Percentiles rank a stretch among this genome's conserved stretches.
Conservation (phyloP, 2,797 vertebrate genomes). For the Alcedo quadribrachys region DNA sequence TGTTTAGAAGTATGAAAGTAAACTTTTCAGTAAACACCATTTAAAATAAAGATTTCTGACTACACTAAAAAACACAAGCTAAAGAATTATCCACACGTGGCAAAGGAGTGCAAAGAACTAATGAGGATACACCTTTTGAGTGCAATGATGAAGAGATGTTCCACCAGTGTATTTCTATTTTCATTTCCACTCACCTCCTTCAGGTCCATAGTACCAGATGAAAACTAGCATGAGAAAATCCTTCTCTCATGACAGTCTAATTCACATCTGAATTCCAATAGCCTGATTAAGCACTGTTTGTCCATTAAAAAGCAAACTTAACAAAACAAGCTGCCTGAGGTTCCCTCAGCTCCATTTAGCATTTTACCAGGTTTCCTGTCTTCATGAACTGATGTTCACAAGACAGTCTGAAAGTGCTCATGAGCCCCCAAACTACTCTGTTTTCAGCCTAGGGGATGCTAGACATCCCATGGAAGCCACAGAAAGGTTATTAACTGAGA, state of each 20-base stretch:
- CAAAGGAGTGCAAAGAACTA: background rate
- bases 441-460: background rate
- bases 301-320: no score
- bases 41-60: background rate
- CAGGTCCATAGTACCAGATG: background rate
- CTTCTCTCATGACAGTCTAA: background rate
- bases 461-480: background rate
- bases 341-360: background rate
- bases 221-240: background rate
- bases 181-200: background rate
- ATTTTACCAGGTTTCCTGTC: background rate
- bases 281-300: background rate
- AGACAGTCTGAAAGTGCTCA: background rate
- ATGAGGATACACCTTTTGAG: background rate
- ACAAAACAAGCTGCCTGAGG: background rate
- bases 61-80: background rate
- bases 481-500: background rate
- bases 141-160: background rate
- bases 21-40: background rate
- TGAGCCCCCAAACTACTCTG: background rate
- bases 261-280: background rate
- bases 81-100: background rate
- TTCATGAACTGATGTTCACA: background rate
- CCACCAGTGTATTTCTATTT: background rate
- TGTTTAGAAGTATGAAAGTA: no score